A percentile compares a stretch with the other conserved stretches of the same genome.
Conservation (phyloP, 1,140 invertebrate species). For the Danaus plexippus region DNA sequence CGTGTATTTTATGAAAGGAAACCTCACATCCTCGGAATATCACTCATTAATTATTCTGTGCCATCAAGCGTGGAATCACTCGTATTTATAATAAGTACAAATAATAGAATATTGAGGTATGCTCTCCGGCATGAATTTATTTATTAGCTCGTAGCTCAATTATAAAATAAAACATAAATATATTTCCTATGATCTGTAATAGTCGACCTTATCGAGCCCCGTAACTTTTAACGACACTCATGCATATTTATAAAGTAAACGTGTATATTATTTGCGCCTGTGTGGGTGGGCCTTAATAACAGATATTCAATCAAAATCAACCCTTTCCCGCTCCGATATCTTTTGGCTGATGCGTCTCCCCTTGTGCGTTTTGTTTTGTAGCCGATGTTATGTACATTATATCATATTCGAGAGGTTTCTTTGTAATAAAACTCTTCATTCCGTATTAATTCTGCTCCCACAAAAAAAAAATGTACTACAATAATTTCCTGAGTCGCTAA, state of each 20-base stretch:
- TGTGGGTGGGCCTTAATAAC: conserved; percentile 62
- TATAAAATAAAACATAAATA: neutral
- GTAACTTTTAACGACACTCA: conserved; percentile 58
- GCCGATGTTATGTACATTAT: conserved; percentile 31
- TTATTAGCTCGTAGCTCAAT: no score
- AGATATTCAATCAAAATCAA: conserved; percentile 71
- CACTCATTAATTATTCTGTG: conserved; percentile 58
- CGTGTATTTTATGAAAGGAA: conserved; percentile 49
- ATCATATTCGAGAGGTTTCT: conserved; percentile 19
- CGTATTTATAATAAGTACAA: conserved; percentile 29
- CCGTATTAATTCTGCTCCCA: no score
- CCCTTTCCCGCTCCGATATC: conserved; percentile 62
- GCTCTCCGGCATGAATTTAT: conserved; percentile 9
- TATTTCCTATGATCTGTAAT: conserved; percentile 16
- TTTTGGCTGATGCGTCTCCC: conserved; percentile 54
- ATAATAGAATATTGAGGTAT: conserved; percentile 19
- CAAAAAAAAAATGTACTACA: no score
- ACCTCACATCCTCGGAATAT: conserved; percentile 49
- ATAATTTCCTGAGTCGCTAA: no score
- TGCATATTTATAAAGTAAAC: conserved; percentile 68
- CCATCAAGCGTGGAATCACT: conserved; percentile 39
- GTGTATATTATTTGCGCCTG: conserved; percentile 61
- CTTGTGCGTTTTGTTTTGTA: conserved; percentile 47
- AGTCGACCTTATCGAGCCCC: conserved; percentile 15
- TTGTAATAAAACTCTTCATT: conserved; percentile 1